Percentiles rank a stretch among this genome's conserved stretches.
phyloP scores from a whole-genome alignment of 1,140 invertebrate species.

The Drosophila teissieri region DNA sequence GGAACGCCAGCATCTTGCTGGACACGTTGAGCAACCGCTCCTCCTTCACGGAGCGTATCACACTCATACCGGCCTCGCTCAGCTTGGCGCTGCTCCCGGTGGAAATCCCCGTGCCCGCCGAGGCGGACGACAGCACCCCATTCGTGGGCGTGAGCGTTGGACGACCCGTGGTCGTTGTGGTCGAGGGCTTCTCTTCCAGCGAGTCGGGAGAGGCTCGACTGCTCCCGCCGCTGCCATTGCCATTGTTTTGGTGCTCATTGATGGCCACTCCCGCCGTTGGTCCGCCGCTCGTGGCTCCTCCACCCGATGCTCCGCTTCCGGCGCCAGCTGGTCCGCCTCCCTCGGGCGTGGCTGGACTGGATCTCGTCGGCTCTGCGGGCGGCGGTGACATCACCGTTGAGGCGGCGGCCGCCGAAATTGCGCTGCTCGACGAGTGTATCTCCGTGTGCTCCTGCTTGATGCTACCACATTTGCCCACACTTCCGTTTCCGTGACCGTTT shows the following conservation, averaged over 20 bases:
- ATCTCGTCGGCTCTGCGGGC: conserved; percentile 58
- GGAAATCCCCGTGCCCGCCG: not conserved
- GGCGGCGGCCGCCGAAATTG: conserved; percentile 65
- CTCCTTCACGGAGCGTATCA: conserved; percentile 82
- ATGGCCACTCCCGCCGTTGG: conserved; percentile 28
- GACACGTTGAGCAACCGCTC: conserved; percentile 77
- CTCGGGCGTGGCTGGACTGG: conserved; percentile 4
- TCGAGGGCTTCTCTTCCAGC: conserved; percentile 77
- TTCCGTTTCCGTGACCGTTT: conserved; percentile 19
- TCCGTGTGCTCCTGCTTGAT: conserved; percentile 76
- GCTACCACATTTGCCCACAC: conserved; percentile 50
- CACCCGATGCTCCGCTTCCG: not conserved
- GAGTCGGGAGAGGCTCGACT: conserved; percentile 81
- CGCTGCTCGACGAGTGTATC: conserved; percentile 77
- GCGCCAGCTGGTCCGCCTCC: conserved; percentile 1
- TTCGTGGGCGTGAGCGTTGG: conserved; percentile 54
- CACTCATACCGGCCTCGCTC: conserved; percentile 68
- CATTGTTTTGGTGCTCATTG: conserved; percentile 75
- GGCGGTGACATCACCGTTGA: conserved; percentile 84
- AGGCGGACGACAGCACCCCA: conserved; percentile 47
- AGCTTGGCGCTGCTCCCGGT: conserved; percentile 19
- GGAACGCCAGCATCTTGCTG: conserved; percentile 78
- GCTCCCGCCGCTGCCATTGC: conserved; percentile 69
- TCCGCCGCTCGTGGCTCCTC: conserved; percentile 6
- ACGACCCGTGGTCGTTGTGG: conserved; percentile 57